These are phyloP conservation scores for Hydrotaea cyrtoneurina DNA, from an alignment of 2,888 invertebrate species.

Conservation along the genomic window DNA sequence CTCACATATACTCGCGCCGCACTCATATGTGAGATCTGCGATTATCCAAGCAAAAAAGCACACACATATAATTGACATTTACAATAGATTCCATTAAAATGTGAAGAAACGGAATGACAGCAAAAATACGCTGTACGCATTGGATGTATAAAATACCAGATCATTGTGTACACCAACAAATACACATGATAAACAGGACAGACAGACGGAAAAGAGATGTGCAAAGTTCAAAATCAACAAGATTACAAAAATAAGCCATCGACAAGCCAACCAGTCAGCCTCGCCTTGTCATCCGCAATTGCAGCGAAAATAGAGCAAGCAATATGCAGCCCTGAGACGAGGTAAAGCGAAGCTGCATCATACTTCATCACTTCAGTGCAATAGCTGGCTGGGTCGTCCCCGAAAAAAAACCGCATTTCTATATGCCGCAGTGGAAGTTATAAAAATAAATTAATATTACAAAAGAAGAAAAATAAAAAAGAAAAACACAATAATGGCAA, in stretches of 20 bases:
- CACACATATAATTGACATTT: constrained; percentile 63
- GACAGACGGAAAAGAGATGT: constrained; percentile 47
- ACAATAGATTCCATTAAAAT: constrained; percentile 55
- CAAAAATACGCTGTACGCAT: background rate
- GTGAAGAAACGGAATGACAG: constrained; percentile 30
- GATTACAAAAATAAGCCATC: constrained; percentile 54
- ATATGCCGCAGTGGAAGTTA: constrained; percentile 57
- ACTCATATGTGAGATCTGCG: background rate
- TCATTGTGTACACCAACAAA: constrained; percentile 1
- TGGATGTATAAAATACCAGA: background rate
- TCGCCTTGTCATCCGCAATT: background rate
- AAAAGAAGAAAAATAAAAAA: background rate
- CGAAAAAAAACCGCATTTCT: constrained; percentile 52
- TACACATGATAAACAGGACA: background rate
- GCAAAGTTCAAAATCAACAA: constrained; percentile 66
- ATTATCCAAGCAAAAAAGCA: constrained; percentile 18
- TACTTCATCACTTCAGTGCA: background rate
- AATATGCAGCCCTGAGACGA: constrained; percentile 1
- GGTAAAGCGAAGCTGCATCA: background rate
- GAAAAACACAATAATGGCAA: background rate
- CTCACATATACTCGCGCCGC: background rate
- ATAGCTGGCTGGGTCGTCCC: background rate
- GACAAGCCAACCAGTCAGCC: background rate
- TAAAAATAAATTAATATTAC: constrained; percentile 47
- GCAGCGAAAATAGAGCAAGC: constrained; percentile 31